Conservation (phyloP, 2,797 vertebrate genomes). For the Argya squamiceps region DNA sequence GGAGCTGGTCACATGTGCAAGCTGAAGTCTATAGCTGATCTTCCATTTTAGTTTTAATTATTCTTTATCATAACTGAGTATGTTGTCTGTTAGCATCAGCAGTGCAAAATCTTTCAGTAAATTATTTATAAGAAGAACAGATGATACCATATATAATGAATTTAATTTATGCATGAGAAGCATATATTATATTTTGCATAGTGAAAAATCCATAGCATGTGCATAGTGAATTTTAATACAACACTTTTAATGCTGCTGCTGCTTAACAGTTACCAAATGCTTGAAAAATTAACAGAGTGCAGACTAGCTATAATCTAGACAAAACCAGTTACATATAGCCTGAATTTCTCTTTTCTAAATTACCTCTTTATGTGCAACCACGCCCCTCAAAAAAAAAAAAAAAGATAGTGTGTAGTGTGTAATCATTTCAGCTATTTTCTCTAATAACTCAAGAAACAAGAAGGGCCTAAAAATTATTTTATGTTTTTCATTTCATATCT, state of each 20-base stretch:
- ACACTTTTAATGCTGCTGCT: background rate
- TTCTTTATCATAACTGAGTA: background rate
- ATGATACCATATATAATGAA: background rate
- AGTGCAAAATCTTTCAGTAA: background rate
- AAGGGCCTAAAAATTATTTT: background rate
- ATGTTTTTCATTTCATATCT: background rate
- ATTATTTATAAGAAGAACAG: background rate
- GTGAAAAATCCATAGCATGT: background rate
- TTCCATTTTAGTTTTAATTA: background rate
- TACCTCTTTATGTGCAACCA: background rate
- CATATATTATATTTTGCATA: background rate
- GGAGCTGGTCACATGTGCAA: background rate
- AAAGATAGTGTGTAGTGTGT: rapidly evolving
- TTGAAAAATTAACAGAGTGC: background rate
- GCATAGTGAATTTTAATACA: background rate
- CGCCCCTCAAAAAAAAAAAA: background rate
- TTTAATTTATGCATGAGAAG: background rate
- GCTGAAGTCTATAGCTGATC: background rate
- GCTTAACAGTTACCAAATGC: background rate
- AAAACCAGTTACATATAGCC: background rate
- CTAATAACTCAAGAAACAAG: background rate
- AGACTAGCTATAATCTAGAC: background rate
- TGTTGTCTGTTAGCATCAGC: background rate
- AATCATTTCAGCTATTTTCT: background rate
- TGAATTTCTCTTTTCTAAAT: background rate